These are phyloP conservation scores for Candoia aspera DNA, from an alignment of 2,113 vertebrate genomes.

Conservation along the genomic window DNA sequence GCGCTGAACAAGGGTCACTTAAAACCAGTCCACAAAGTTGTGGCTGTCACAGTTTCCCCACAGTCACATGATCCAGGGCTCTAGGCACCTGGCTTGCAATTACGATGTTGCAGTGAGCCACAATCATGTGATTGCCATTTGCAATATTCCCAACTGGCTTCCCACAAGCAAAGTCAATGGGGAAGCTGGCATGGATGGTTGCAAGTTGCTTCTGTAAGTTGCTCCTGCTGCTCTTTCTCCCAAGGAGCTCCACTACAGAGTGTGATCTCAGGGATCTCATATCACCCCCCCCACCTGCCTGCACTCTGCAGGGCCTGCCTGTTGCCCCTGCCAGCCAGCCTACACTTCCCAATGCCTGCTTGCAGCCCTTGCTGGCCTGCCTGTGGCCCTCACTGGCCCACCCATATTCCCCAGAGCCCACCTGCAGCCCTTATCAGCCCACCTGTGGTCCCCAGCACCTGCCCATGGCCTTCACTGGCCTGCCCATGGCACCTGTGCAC, in stretches of 20 bases:
- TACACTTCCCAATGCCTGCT: too few species aligned
- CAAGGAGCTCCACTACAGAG: background rate
- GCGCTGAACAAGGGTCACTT: background rate
- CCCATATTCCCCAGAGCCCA: background rate
- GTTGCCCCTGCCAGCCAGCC: too few species aligned
- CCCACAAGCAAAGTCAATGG: background rate
- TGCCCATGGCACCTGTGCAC: background rate
- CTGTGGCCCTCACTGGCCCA: background rate
- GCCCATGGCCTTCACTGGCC: too few species aligned
- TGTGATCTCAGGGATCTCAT: background rate
- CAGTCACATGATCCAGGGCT: background rate
- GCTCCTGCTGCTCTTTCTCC: background rate
- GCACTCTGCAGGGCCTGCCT: background rate
- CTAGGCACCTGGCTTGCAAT: too few species aligned
- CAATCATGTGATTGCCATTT: background rate
- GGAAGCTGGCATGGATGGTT: background rate
- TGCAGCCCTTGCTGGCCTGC: too few species aligned
- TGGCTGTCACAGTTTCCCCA: background rate
- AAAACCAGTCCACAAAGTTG: background rate
- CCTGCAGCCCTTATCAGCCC: background rate
- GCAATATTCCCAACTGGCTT: background rate
- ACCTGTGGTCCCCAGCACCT: background rate
- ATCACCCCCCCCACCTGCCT: background rate
- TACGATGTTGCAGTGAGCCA: too few species aligned
- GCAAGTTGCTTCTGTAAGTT: background rate